Evolutionary conservation across 2,113 vertebrate genomes (phyloP), one percentile per base, ranked within the genome.

Genomic region (Sander vitreus): DNA sequence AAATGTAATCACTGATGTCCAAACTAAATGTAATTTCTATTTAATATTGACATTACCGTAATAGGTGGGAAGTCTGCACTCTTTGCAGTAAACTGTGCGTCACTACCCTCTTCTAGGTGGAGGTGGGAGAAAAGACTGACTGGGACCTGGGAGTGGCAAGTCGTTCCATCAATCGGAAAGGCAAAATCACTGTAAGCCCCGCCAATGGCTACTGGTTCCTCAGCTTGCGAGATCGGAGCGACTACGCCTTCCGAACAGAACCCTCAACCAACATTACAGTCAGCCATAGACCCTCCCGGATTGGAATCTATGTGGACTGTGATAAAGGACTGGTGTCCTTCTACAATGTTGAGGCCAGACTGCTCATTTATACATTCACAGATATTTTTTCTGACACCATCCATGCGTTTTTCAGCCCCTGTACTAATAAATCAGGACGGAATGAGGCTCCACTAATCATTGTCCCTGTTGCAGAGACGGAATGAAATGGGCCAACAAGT

Each of bases 371-470:
- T 43, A 93, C 91, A 0, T 94, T 90, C 58, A 88, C 85, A 4
- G 92, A 83, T 74, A 68, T 33, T 5, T 97, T 97, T 62, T 64
- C 89, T 27, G 94, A 94, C 39, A 81, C 48, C 69, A 90, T 96
- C 71, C 90, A 94, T 79, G 95, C 96, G 0, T 96, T 96, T 78
- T 96, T 97, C 72, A 96, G 96, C 84, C 96, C 96, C 67, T 96
- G 96, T 58, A 94, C 89, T 0, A 93, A 94, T 51, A 94, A 90
- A 78, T 93, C 91, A 0, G 90, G 89, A 13, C 84, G 50, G 48
- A 92, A 94, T 5, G 86, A 91, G 7, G 92, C 79, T 11, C 94
- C 95, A 0, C 90, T 96, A 1, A 79, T 88, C 66, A 93, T 95
- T 19, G 92, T 90, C 21, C 85, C 93, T 19, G 21, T 92, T 36